Conservation (phyloP, 2,888 invertebrate genomes). For the Lysandra coridon region DNA sequence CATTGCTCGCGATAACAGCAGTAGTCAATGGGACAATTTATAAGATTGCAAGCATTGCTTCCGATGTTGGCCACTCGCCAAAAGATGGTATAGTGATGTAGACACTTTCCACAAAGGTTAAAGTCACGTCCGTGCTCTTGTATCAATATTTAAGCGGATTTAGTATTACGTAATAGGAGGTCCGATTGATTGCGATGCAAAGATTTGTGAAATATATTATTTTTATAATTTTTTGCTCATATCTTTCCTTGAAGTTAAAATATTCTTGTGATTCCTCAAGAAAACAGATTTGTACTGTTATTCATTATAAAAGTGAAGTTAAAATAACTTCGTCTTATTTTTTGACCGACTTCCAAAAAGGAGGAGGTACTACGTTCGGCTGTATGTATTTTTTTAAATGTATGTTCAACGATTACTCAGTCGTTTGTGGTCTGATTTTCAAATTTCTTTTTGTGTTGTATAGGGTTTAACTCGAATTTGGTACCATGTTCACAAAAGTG, state of each 20-base stretch:
- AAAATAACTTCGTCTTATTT: too few species aligned
- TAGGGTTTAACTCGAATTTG: too few species aligned
- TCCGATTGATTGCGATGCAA: neutral
- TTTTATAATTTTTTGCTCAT: neutral
- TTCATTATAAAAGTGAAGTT: too few species aligned
- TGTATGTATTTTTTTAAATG: too few species aligned
- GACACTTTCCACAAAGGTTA: conserved; percentile 46
- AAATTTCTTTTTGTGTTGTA: too few species aligned
- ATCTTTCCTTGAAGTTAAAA: neutral
- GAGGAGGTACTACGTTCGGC: too few species aligned
- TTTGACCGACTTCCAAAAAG: too few species aligned
- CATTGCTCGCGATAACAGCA: neutral
- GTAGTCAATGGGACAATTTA: neutral
- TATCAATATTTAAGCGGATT: conserved; percentile 62
- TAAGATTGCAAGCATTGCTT: neutral
- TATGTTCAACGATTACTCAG: too few species aligned
- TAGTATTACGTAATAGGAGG: conserved; percentile 33
- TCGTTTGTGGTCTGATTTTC: too few species aligned
- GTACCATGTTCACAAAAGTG: too few species aligned
- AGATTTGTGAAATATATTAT: neutral
- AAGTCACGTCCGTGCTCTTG: conserved; percentile 40
- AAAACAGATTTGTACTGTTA: too few species aligned
- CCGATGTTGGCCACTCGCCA: neutral
- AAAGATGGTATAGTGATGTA: conserved; percentile 33
- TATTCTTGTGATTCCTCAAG: too few species aligned